A percentile compares a stretch with the other conserved stretches of the same genome.
These are phyloP conservation scores for Hydrozoanthus tunicans DNA, from an alignment of 64 coral and sea anemone genomes.

Conservation along the genomic window DNA sequence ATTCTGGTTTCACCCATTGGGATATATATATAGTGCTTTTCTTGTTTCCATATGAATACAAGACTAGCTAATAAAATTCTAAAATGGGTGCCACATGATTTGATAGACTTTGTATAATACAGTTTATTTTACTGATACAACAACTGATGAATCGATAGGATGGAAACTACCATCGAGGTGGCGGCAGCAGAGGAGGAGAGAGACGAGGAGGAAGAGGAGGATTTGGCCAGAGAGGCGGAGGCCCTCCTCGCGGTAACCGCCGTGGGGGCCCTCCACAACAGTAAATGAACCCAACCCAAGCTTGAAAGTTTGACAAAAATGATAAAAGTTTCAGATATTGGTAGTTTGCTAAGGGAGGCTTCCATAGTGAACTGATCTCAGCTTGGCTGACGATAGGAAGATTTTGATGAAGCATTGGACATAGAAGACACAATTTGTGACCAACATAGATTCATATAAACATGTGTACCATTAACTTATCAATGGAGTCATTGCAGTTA, in stretches of 20 bases:
- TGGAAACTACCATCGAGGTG: constrained; percentile 43
- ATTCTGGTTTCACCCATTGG: too few relatives aligned
- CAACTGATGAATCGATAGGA: background rate
- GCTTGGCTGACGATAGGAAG: constrained; percentile 72
- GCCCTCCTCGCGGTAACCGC: constrained; percentile 38
- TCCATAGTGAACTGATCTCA: constrained; percentile 27
- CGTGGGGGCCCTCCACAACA: constrained; percentile 67
- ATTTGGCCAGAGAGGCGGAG: constrained; percentile 52
- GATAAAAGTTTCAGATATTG: constrained; percentile 13
- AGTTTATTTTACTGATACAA: background rate
- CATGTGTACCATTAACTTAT: background rate
- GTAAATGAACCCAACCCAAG: background rate
- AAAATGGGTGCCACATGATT: too few relatives aligned
- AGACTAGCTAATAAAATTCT: too few relatives aligned
- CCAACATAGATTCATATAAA: constrained; percentile 50
- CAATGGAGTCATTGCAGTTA: background rate
- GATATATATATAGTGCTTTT: too few relatives aligned
- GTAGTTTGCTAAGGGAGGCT: constrained; percentile 39
- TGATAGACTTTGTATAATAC: background rate
- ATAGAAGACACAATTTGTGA: constrained; percentile 42
- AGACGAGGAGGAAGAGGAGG: constrained; percentile 62
- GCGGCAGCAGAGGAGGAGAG: constrained; percentile 43
- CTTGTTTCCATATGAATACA: too few relatives aligned
- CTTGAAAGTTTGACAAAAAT: background rate
- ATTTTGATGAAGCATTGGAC: constrained; percentile 93